Conservation (phyloP, 2,888 invertebrate genomes). For the Priapulus caudatus region DNA sequence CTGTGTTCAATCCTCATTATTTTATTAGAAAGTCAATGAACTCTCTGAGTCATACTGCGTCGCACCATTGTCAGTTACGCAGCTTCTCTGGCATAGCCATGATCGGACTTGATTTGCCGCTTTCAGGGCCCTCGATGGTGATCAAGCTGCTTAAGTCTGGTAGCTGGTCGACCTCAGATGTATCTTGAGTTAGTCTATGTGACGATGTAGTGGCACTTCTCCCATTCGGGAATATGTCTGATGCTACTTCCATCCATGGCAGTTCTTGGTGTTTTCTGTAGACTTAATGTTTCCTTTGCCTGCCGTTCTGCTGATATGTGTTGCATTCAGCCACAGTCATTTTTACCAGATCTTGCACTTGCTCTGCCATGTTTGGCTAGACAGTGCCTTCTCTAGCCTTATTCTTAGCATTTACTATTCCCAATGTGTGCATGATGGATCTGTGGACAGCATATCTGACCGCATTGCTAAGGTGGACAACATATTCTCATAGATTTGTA, state of each 20-base stretch:
- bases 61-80: slow-evolving; percentile 16
- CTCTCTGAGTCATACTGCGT: slow-evolving; percentile 16
- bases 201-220: slow-evolving; percentile 17
- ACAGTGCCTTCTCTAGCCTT: too few species aligned
- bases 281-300: too few species aligned
- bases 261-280: not conserved
- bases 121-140: slow-evolving; percentile 16
- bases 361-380: too few species aligned
- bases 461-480: too few species aligned
- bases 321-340: too few species aligned
- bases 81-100: slow-evolving; percentile 15
- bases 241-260: not conserved
- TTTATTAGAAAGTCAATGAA: slow-evolving; percentile 18
- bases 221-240: slow-evolving; percentile 16
- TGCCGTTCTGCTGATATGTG: too few species aligned
- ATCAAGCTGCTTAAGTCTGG: slow-evolving; percentile 9
- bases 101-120: slow-evolving; percentile 14
- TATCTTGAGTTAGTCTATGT: slow-evolving; percentile 19
- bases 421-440: too few species aligned
- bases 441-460: too few species aligned
- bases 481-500: too few species aligned
- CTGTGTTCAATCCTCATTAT: slow-evolving; percentile 19
- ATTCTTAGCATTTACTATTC: too few species aligned
- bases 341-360: too few species aligned
- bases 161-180: slow-evolving; percentile 18